Evolutionary conservation across 2,113 vertebrate species (phyloP), one percentile per base, ranked within the genome.

Genomic region (Plecotus auritus): DNA sequence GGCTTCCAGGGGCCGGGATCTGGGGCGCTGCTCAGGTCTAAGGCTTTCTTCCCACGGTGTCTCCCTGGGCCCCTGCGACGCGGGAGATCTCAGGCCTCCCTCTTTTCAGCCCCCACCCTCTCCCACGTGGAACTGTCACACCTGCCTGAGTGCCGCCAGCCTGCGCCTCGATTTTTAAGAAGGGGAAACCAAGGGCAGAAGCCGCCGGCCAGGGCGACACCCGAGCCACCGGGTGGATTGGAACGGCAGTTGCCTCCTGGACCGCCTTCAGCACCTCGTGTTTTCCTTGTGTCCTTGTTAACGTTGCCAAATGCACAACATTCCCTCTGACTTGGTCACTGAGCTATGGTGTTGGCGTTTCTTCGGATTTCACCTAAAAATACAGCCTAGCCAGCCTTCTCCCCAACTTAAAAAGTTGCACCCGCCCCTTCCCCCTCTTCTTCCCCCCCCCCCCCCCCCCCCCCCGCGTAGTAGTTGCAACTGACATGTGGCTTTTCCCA

Each of bases 181-280:
- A 64, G 80, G 93, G 61, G 70, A 81, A 51, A 35, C 88, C 85
- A 59, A 59, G 95, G 87, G 18, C 85, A 76, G 42, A 40, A 47
- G 47, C 59, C 10, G 42, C 88, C 2, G 37, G 54, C 69, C 28
- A 8, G 35, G 73, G 85, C 78, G 67, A 73, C 93, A 42, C 14
- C 23, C 23, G 13, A 76, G 37, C 91, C 8, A 4, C 40, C 1
- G 6, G 45, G 35, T 23, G 67, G 49, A 45, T n/a, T 22, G 16
- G 73, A n/a, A 22, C 6, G 10, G 23, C 85, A 4, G 64, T 16
- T 30, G 5, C 59, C 59, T 61, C 70, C 73, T 45, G 83, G 72
- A n/a, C 37, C 45, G 42, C 56, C 69, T 35, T 30, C 37, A 2
- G 69, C 69, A 10, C 94, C 85, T 54, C 23, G 74, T 61, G 82